Evolutionary conservation across 2,113 vertebrate species (phyloP).

Genomic region (Sialia sialis): DNA sequence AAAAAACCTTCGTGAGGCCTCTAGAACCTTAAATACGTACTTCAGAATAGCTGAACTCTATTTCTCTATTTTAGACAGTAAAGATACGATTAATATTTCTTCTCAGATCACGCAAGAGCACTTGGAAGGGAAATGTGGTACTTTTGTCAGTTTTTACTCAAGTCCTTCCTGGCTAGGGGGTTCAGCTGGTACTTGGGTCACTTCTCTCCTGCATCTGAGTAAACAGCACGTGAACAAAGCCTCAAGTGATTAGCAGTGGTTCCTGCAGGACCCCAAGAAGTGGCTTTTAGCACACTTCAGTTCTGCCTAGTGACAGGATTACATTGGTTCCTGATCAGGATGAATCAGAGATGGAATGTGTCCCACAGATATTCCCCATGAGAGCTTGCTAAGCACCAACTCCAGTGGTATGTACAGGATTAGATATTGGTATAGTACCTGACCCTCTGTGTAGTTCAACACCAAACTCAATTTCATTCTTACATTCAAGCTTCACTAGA

Average conservation of each 20-base stretch:
- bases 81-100: not conserved
- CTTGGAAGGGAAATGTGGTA: not conserved
- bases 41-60: not conserved
- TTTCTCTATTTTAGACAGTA: not conserved
- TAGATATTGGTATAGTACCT: not conserved
- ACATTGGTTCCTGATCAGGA: not conserved
- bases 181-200: not conserved
- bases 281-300: not conserved
- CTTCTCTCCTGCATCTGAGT: not conserved
- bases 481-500: not conserved
- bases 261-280: not conserved
- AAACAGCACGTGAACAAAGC: not conserved
- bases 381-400: not conserved
- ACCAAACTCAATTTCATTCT: not conserved
- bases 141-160: not conserved
- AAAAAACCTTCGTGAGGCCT: not conserved
- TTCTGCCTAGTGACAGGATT: not conserved
- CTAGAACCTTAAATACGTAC: not conserved
- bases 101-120: not conserved
- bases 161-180: not conserved
- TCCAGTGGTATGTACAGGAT: not conserved
- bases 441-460: not conserved
- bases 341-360: not conserved
- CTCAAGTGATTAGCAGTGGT: not conserved
- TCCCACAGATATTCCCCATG: not conserved